Evolutionary conservation across 1,140 invertebrate species (phyloP), one percentile per base, ranked within the genome.

Genomic region (Trachymyrmex septentrionalis): DNA sequence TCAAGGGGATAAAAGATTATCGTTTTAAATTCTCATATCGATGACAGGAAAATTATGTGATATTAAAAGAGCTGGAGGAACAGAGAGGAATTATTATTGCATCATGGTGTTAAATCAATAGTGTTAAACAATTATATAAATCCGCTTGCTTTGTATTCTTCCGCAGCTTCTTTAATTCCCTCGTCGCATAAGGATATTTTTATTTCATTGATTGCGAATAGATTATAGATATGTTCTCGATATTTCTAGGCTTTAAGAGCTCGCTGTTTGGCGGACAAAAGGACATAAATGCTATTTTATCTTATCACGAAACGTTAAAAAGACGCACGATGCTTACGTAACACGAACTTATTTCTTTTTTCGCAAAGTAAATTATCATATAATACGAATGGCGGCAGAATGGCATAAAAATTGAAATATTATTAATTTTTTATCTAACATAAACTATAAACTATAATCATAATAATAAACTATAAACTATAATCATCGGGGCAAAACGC

Each of bases 321-420:
- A 73, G 30, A 57, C 53, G 53, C 24, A 73, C 2, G 57, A 4
- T 34, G 27, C 71, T 84, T 84, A 84, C 14, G 27, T 50, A 75
- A 84, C 19, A 16, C 34, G 38, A 84, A 50, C 69, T 84, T 84
- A 19, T 75, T 69, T 69, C 38, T 27, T 67, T 69, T 64, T 44
- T 84, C 63, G n/a, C 38, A 63, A 50, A 84, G n/a, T 34, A 48
- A 82, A 82, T 82, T 72, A 73, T 61, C 14, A 61, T 24, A 14
- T 14, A 44, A n/a, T 21, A 30, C 10, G 38, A 71, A 44, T 24
- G 24, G 3, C 16, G 27, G 6, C 19, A 34, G 34, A 38, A 44
- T 3, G 2, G 19, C 24, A 72, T 59, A 59, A 73, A 84, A 34
- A 61, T 30, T 50, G 6, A 6, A 10, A 21, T 19, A 30, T 24